Conservation (phyloP, 2,113 vertebrate genomes). For the Lycocorax pyrrhopterus region DNA sequence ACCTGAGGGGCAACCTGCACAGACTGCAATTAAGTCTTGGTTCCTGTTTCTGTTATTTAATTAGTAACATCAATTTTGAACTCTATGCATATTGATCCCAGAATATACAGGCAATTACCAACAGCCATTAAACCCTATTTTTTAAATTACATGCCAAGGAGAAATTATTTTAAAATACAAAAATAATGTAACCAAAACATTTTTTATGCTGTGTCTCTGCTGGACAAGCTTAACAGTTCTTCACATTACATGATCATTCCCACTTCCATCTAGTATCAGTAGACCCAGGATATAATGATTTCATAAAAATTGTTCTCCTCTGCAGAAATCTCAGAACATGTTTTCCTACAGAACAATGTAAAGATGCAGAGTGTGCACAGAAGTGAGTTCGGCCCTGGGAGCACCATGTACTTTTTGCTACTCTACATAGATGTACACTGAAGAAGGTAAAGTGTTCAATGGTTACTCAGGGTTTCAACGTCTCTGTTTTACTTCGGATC, state of each 20-base stretch:
- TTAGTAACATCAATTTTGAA: slow-evolving; percentile 45
- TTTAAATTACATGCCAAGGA: neutral
- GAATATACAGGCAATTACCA: slow-evolving; percentile 38
- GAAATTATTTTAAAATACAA: neutral
- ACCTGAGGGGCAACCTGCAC: slow-evolving; percentile 32
- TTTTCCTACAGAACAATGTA: neutral
- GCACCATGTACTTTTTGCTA: neutral
- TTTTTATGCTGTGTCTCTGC: neutral
- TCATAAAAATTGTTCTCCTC: neutral
- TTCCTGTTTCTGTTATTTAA: slow-evolving; percentile 60
- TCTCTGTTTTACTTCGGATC: neutral
- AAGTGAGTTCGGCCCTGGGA: neutral
- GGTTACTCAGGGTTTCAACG: neutral
- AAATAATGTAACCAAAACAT: neutral
- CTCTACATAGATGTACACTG: rapidly evolving
- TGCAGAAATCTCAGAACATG: neutral
- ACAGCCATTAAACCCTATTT: neutral
- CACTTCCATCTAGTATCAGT: neutral
- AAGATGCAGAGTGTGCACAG: neutral
- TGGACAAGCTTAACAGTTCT: neutral
- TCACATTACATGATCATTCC: neutral
- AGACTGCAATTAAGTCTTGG: slow-evolving; percentile 38
- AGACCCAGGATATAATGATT: neutral
- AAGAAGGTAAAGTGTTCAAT: neutral
- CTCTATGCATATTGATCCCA: neutral